Conservation (phyloP, 2,888 invertebrate genomes). For the Lypha dubia region DNA sequence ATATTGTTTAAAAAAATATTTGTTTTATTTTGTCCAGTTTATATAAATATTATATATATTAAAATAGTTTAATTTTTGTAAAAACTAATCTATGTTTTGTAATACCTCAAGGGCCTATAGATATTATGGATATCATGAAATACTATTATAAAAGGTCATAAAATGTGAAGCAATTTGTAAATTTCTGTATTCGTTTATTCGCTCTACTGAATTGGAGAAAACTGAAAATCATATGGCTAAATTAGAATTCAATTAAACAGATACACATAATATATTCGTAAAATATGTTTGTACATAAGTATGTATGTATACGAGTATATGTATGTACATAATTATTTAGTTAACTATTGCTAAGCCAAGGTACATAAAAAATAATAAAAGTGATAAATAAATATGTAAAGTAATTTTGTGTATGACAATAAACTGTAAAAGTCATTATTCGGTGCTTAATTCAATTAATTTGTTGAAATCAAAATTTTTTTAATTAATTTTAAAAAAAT, state of each 20-base stretch:
- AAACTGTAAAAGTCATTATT: too few relatives aligned
- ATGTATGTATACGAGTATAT: too few relatives aligned
- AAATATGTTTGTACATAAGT: too few relatives aligned
- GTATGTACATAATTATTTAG: too few relatives aligned
- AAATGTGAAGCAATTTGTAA: not conserved
- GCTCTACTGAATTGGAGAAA: conserved; percentile 6
- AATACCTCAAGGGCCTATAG: not conserved
- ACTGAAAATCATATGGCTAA: not conserved
- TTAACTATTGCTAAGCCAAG: too few relatives aligned
- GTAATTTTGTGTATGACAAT: too few relatives aligned
- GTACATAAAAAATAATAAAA: too few relatives aligned
- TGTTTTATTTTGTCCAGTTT: conserved; percentile 25
- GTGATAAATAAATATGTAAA: too few relatives aligned
- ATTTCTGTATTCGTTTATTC: not conserved
- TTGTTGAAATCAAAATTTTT: too few relatives aligned
- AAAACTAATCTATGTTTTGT: conserved; percentile 5
- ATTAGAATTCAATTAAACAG: conserved; percentile 4
- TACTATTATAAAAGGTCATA: not conserved
- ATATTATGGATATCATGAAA: not conserved
- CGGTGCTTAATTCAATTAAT: too few relatives aligned
- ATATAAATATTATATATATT: conserved; percentile 27
- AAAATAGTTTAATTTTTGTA: not conserved
- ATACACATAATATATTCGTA: not conserved
- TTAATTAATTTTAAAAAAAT: too few relatives aligned
- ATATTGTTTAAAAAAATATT: not conserved